Evolutionary conservation across 2,113 vertebrate species (phyloP), one percentile per base, ranked within the genome.

Genomic region (Nansenia antarctica): DNA sequence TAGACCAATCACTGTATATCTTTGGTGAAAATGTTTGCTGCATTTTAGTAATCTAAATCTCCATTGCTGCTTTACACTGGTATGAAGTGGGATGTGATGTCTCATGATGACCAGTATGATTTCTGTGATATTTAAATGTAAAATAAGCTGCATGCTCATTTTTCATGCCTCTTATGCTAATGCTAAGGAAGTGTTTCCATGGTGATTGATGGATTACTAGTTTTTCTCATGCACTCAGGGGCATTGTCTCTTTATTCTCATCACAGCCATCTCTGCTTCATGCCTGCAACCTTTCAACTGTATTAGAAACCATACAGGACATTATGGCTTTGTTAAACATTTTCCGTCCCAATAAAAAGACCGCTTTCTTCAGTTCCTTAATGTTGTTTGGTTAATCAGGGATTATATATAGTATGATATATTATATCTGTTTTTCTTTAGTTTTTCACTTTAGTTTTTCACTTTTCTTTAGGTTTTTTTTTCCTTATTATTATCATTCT

Each of bases 311-410:
- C 49, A 37, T 77, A 73, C 59, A 72, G 71, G 70, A 81, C 59
- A 73, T 9, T 54, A 29, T 72, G 74, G 54, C 72, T 82, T 80
- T 53, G 49, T 77, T 82, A 49, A 11, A 73, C 76, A 73, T 69
- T 54, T 66, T 85, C 76, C 71, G 69, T 86, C 78, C 81, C 30
- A 60, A 85, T 80, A 69, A 82, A 77, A 82, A 74, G 63, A 62
- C 7, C 20, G 45, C 68, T 54, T 52, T 69, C 67, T 52, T 58
- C 63, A 73, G n/a, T n/a, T n/a, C n/a, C n/a, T n/a, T 39, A 58
- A 71, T 30, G 29, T 60, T 26, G 65, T 52, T 45, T 76, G 53
- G 45, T 79, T 65, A 47, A 47, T n/a, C 45, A 47, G n/a, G n/a
- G n/a, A n/a, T n/a, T n/a, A n/a, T n/a, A n/a, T n/a, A n/a, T n/a